phyloP scores from a whole-genome alignment of 2,888 invertebrate genomes.

The Drosophila helvetica region DNA sequence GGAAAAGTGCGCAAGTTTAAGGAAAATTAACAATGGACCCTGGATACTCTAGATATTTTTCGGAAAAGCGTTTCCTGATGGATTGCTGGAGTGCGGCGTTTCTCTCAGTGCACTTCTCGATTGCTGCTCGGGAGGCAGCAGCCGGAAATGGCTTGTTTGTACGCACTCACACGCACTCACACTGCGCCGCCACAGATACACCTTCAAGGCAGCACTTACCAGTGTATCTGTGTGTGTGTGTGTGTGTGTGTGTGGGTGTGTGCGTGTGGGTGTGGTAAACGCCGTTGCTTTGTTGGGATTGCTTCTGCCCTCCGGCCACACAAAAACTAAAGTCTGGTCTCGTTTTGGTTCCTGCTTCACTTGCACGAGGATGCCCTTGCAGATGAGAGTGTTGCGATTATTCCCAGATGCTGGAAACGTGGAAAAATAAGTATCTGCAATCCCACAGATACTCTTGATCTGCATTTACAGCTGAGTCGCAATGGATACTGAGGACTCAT shows the following conservation, averaged over 20 bases:
- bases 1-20: not conserved
- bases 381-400: not conserved
- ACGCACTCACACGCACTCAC: conserved; percentile 29
- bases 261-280: conserved; percentile 10
- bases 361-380: not conserved
- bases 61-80: too few relatives aligned
- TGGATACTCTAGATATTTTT: not conserved
- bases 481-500: too few relatives aligned
- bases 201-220: conserved; percentile 15
- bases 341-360: not conserved
- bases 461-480: too few relatives aligned
- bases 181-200: conserved; percentile 9
- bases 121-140: conserved; percentile 21
- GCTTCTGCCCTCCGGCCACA: not conserved
- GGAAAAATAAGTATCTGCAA: not conserved
- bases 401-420: not conserved
- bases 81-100: not conserved
- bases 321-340: not conserved
- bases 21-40: too few relatives aligned
- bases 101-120: not conserved
- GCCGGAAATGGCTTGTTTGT: conserved; percentile 43
- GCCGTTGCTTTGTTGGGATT: not conserved
- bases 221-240: too few relatives aligned
- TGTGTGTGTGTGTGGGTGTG: too few relatives aligned
- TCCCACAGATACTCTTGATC: not conserved